Evolutionary conservation across 2,797 vertebrate genomes (phyloP).

Genomic region (Xyrichtys novacula): DNA sequence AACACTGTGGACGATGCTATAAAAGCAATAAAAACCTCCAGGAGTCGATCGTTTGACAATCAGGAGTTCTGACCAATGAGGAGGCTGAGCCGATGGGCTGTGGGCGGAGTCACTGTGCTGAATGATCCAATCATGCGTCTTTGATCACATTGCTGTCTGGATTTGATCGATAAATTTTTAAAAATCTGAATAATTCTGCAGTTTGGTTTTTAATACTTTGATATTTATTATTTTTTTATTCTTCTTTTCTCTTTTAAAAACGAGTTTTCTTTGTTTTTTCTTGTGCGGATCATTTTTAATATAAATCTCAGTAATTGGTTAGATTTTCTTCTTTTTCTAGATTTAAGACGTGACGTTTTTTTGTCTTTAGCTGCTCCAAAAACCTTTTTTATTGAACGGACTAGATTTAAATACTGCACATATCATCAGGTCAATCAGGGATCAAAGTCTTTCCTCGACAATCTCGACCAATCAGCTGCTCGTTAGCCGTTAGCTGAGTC

Average conservation of each 20-base stretch:
- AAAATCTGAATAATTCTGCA: too few relatives aligned
- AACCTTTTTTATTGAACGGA: too few relatives aligned
- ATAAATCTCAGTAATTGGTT: too few relatives aligned
- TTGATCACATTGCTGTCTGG: too few relatives aligned
- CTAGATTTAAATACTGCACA: not conserved
- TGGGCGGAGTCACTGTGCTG: constrained; percentile 2
- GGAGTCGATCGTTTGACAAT: constrained; percentile 55
- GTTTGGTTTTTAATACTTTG: too few relatives aligned
- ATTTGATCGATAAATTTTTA: too few relatives aligned
- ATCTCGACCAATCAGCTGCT: constrained; percentile 46
- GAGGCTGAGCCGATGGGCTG: constrained; percentile 26
- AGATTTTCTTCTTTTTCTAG: too few relatives aligned
- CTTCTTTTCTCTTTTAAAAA: too few relatives aligned
- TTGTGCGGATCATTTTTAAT: too few relatives aligned
- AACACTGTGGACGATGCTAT: constrained; percentile 48
- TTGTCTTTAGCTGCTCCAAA: not conserved
- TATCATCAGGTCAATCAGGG: constrained; percentile 37
- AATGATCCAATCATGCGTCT: constrained; percentile 3
- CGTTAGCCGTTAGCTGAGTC: constrained; percentile 8
- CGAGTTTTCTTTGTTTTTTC: too few relatives aligned
- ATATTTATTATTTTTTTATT: too few relatives aligned
- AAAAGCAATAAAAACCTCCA: constrained; percentile 66
- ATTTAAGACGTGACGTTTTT: too few relatives aligned
- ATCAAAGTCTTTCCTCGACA: constrained; percentile 41
- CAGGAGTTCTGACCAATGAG: constrained; percentile 41